Base-by-base conservation (phyloP, 2,888 invertebrate genomes). In the Drosophila hamatofila region DNA sequence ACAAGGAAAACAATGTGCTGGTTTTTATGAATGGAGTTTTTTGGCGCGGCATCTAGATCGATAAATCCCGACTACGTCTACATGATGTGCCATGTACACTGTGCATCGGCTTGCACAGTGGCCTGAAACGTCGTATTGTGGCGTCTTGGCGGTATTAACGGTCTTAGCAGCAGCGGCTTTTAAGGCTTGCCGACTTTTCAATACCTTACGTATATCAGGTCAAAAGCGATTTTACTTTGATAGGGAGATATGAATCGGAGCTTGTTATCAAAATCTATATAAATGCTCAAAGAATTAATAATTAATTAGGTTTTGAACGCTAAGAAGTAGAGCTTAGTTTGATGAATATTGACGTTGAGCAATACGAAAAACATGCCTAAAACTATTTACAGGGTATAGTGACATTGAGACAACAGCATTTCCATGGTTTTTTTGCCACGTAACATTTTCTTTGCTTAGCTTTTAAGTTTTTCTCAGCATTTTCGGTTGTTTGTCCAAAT, bases 1-100 rank as follows among this genome's bases (percentile, higher is more conserved):
- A 42, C 52, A 75, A 49, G 33, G 78, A 83, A 84, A 92, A 91
- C 89, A 91, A 89, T 90, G 89, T 83, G 79, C 87, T 75, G 85
- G 91, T 92, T 92, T 92, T 92, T 92, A 92, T 92, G 92, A 92
- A 92, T 92, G 92, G 92, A 92, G 87, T 92, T 88, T 88, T 82
- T 91, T 87, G 82, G 88, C 90, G 91, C 81, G 86, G 81, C 87
- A 90, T 88, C 90, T 88, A 88, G 90, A 92, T 92, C 92, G 92
- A 92, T 92, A 92, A 92, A 91, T 91, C 90, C 88, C 92, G 76
- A 75, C 80, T 80, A 49, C 91, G 89, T 80, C 84, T 82, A 88
- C 88, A 85, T 77, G 74, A 79, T 74, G 75, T 72, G 69, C 84
- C 81, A 64, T 78, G 81, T 79, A 65, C 58, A 46, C 35, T 44